phyloP scores from a whole-genome alignment of 1,140 invertebrate genomes.

The Lepidurus arcticus region DNA sequence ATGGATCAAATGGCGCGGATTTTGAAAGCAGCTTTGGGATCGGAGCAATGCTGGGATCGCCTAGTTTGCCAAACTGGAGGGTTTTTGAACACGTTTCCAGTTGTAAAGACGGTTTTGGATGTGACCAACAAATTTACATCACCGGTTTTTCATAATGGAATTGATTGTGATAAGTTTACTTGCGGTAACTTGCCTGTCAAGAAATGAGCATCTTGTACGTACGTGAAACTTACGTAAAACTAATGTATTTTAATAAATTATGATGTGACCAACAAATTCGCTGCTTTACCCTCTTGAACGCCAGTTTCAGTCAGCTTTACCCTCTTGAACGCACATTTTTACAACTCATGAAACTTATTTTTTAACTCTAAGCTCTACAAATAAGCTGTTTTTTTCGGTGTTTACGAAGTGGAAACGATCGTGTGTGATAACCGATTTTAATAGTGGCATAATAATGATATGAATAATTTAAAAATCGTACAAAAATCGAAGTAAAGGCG shows the following conservation, averaged over 20 bases:
- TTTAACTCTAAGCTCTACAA: too few species aligned
- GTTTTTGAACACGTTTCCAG: background rate
- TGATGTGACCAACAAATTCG: background rate
- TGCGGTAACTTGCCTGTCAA: background rate
- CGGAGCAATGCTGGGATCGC: background rate
- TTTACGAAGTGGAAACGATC: too few species aligned
- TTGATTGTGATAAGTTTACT: background rate
- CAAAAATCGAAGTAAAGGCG: too few species aligned
- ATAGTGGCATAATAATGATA: too few species aligned
- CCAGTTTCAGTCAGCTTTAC: background rate
- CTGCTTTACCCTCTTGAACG: background rate
- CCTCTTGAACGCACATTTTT: too few species aligned
- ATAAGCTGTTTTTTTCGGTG: too few species aligned
- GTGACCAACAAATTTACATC: background rate
- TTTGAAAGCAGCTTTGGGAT: background rate
- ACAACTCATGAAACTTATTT: too few species aligned
- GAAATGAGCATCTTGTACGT: background rate
- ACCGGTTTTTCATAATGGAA: background rate
- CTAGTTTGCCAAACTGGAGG: background rate
- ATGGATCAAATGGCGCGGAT: background rate
- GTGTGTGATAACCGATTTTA: too few species aligned
- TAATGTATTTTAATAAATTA: slow-evolving; percentile 9
- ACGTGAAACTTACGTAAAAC: too few species aligned
- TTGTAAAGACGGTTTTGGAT: background rate
- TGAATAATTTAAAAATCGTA: too few species aligned